Evolutionary conservation across 1,140 invertebrate species (phyloP).

Genomic region (Heliconius congener): DNA sequence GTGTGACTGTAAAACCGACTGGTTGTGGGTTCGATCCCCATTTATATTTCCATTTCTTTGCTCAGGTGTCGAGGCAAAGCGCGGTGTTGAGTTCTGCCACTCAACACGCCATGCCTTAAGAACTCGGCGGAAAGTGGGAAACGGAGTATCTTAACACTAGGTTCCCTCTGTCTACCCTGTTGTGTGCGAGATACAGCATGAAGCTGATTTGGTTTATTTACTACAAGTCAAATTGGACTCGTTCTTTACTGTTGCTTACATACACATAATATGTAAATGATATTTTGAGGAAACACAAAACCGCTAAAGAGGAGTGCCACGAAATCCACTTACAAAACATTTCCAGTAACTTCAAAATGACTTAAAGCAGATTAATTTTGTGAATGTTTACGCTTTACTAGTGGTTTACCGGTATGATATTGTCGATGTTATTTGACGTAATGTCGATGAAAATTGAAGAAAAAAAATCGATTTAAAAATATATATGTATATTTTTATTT

Average conservation of each 20-base stretch:
- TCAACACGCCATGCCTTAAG: too few relatives aligned
- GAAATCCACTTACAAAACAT: slow-evolving; percentile 1
- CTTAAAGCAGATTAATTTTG: slow-evolving; percentile 18
- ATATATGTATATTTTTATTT: background rate
- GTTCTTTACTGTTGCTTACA: background rate
- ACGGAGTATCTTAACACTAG: too few relatives aligned
- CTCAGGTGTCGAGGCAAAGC: too few relatives aligned
- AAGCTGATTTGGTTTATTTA: too few relatives aligned
- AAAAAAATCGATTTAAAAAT: too few relatives aligned
- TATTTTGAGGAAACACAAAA: background rate
- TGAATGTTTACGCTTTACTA: background rate
- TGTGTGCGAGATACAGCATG: too few relatives aligned
- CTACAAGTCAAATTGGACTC: background rate
- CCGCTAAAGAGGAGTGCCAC: background rate
- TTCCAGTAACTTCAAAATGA: slow-evolving; percentile 19
- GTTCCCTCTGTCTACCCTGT: too few relatives aligned
- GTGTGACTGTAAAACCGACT: too few relatives aligned
- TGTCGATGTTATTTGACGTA: background rate
- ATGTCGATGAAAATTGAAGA: background rate
- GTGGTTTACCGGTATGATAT: background rate
- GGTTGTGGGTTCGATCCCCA: too few relatives aligned
- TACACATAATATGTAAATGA: background rate
- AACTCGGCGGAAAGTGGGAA: too few relatives aligned
- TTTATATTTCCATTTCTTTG: too few relatives aligned
- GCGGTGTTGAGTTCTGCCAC: too few relatives aligned